phyloP scores from a whole-genome alignment of 2,888 invertebrate genomes.

The Aphidoletes aphidimyza region DNA sequence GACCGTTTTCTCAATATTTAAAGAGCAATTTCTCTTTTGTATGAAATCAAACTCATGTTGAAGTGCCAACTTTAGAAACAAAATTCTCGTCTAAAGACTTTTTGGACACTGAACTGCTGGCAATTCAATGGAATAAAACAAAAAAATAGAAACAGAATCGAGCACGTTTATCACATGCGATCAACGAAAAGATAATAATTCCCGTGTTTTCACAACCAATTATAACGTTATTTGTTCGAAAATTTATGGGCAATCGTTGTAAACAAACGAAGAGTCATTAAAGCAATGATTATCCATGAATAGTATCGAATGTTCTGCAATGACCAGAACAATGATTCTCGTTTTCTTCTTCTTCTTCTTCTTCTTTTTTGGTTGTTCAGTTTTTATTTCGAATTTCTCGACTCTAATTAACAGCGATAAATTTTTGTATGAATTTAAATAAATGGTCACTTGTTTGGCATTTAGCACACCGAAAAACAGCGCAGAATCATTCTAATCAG shows the following conservation, averaged over 20 bases:
- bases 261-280: conserved; percentile 51
- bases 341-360: neutral
- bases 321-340: neutral
- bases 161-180: conserved; percentile 42
- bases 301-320: neutral
- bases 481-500: conserved; percentile 2
- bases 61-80: neutral
- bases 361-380: neutral
- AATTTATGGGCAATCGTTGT: conserved; percentile 13
- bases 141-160: too few species aligned
- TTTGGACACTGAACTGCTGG: neutral
- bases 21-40: too few species aligned
- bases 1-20: neutral
- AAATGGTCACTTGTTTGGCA: conserved; percentile 45
- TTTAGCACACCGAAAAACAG: conserved; percentile 32
- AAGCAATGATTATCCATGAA: neutral
- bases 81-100: neutral
- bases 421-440: conserved; percentile 40
- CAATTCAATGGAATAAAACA: neutral
- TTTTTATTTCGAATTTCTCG: neutral
- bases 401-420: conserved; percentile 34
- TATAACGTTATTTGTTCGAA: conserved; percentile 43
- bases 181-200: conserved; percentile 9
- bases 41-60: too few species aligned
- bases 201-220: conserved; percentile 49